Evolutionary conservation across 1,140 invertebrate genomes (phyloP).

Genomic region (Formica selysi): DNA sequence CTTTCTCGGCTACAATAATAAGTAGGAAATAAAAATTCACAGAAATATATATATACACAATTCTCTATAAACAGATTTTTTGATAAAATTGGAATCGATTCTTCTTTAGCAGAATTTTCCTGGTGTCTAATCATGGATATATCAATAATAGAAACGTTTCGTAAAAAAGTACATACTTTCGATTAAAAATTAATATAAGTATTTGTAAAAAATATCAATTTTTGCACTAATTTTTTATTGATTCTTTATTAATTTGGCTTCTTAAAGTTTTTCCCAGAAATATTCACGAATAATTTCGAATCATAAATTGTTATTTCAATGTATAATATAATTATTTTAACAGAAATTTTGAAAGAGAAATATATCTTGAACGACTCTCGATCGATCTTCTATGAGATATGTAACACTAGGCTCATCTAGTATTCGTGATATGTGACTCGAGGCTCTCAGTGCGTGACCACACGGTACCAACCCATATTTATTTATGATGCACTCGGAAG

Average conservation of each 20-base stretch:
- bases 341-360: constrained; percentile 9
- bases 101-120: not conserved
- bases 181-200: constrained; percentile 4
- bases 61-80: not conserved
- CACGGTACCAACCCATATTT: constrained; percentile 64
- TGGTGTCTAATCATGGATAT: not conserved
- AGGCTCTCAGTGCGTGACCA: constrained; percentile 64
- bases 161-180: not conserved
- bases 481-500: constrained; percentile 66
- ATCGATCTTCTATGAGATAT: constrained; percentile 34
- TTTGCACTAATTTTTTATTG: not conserved
- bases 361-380: constrained; percentile 26
- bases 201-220: not conserved
- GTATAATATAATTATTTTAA: not conserved
- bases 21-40: constrained; percentile 4
- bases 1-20: constrained; percentile 19
- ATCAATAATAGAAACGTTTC: not conserved
- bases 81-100: not conserved
- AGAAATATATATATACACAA: not conserved
- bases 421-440: constrained; percentile 47
- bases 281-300: not conserved
- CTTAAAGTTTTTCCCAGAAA: not conserved
- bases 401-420: constrained; percentile 50
- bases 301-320: not conserved
- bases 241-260: not conserved